phyloP scores from a whole-genome alignment of 2,888 invertebrate genomes.

The Shargacucullia verbasci region DNA sequence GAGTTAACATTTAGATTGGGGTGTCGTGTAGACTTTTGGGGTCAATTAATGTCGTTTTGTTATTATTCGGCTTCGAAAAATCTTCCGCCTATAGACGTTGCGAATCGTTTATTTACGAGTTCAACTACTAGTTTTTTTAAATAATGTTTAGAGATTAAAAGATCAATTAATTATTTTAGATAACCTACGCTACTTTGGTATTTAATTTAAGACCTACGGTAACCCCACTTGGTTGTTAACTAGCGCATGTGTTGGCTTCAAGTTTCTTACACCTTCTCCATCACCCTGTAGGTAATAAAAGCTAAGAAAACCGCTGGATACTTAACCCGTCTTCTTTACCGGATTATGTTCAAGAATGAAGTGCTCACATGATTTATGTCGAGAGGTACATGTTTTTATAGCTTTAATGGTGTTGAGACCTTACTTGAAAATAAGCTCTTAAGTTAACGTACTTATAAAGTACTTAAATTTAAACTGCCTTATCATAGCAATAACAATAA shows the following conservation, averaged over 20 bases:
- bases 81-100: conserved; percentile 9
- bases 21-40: conserved; percentile 7
- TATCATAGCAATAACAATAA: too few species aligned
- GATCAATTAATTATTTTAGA: neutral
- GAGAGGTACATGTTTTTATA: conserved; percentile 19
- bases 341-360: conserved; percentile 32
- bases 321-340: conserved; percentile 25
- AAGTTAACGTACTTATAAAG: too few species aligned
- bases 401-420: conserved; percentile 3
- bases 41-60: conserved; percentile 16
- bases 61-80: conserved; percentile 13
- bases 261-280: conserved; percentile 19
- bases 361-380: conserved; percentile 36
- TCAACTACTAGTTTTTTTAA: neutral
- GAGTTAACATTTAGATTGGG: conserved; percentile 20
- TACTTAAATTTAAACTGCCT: too few species aligned
- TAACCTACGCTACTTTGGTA: neutral
- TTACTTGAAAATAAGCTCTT: too few species aligned
- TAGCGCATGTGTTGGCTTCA: conserved; percentile 11
- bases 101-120: neutral
- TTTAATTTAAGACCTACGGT: too few species aligned
- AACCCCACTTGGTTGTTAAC: conserved; percentile 22
- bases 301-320: conserved; percentile 24
- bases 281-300: conserved; percentile 30
- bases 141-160: too few species aligned